Evolutionary conservation across 2,113 vertebrate species (phyloP).

Genomic region (Chionis minor): DNA sequence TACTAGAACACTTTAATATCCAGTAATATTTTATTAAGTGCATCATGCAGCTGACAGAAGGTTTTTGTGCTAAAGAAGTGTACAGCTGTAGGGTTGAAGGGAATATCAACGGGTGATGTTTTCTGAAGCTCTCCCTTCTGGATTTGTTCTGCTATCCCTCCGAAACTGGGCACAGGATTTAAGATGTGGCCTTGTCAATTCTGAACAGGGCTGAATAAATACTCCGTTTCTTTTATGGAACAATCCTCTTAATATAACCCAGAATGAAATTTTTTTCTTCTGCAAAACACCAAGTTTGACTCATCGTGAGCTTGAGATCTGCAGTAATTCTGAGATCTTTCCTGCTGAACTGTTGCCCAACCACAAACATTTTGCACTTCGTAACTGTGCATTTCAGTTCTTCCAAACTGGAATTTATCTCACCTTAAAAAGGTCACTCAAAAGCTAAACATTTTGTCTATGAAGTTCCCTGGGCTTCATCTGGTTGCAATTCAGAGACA

Average conservation of each 20-base stretch:
- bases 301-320: constrained; percentile 11
- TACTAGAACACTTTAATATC: constrained; percentile 61
- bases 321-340: constrained; percentile 20
- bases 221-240: not conserved
- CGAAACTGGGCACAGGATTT: not conserved
- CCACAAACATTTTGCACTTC: constrained; percentile 35
- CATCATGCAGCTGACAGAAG: constrained; percentile 49
- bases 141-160: not conserved
- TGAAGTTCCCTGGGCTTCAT: not conserved
- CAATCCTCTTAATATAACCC: not conserved
- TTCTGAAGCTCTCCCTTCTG: constrained; percentile 23
- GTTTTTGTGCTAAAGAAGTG: constrained; percentile 34
- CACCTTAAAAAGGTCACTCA: constrained; percentile 10
- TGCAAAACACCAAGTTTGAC: not conserved
- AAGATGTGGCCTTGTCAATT: not conserved
- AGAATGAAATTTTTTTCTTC: not conserved
- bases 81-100: constrained; percentile 30
- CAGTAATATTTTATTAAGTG: constrained; percentile 61
- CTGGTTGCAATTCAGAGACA: not conserved
- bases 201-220: constrained; percentile 10
- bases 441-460: not conserved
- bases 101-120: not conserved
- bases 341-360: constrained; percentile 33
- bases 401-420: constrained; percentile 1
- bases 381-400: constrained; percentile 13